Percentiles rank a stretch among this genome's conserved stretches.
Conservation (phyloP, 2,888 invertebrate genomes). For the Nomada flava region DNA sequence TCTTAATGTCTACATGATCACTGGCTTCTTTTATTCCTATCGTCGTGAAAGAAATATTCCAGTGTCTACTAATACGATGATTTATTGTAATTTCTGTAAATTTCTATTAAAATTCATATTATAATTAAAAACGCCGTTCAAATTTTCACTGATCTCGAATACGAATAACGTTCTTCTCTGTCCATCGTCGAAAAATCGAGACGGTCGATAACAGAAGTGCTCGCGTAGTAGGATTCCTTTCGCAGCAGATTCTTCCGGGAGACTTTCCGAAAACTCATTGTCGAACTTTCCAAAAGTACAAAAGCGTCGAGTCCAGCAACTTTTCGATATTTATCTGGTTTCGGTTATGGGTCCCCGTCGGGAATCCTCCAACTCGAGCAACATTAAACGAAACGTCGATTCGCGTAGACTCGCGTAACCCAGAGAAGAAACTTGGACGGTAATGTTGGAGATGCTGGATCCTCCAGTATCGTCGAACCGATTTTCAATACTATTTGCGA, state of each 20-base stretch:
- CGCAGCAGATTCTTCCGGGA: background rate
- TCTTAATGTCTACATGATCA: too few relatives aligned
- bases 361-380: background rate
- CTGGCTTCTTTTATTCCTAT: too few relatives aligned
- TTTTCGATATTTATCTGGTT: slow-evolving; percentile 18
- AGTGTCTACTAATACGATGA: too few relatives aligned
- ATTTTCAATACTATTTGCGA: background rate
- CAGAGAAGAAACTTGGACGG: background rate
- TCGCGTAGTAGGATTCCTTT: background rate
- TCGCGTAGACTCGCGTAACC: background rate
- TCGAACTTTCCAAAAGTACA: background rate
- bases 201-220: background rate
- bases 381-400: slow-evolving; percentile 22
- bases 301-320: background rate
- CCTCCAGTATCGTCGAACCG: background rate
- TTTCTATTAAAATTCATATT: too few relatives aligned
- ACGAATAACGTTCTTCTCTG: background rate
- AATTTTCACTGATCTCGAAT: too few relatives aligned
- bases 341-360: slow-evolving; percentile 7
- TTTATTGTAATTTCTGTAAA: too few relatives aligned
- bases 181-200: background rate
- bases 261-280: slow-evolving; percentile 4
- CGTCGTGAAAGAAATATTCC: too few relatives aligned
- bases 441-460: background rate
- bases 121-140: too few relatives aligned